Percentiles rank a stretch among this genome's conserved stretches.
phyloP scores from a whole-genome alignment of 1,140 invertebrate genomes.

The Aphelenchoides fujianensis region DNA sequence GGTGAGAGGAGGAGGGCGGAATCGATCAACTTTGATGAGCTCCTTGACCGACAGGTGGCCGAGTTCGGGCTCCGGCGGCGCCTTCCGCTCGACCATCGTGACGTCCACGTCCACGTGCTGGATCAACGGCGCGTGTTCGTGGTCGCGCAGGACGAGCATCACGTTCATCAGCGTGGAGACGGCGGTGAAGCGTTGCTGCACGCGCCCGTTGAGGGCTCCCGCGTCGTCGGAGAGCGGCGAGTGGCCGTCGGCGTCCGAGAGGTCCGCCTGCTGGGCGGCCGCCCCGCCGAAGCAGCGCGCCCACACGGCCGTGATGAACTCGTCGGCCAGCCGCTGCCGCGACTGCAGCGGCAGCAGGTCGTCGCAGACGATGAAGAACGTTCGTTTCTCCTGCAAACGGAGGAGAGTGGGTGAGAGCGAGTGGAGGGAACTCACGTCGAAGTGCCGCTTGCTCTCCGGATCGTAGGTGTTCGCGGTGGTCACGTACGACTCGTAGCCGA shows the following conservation, averaged over 20 bases:
- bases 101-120: not conserved
- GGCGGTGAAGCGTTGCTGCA: not conserved
- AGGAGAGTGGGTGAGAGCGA: not conserved
- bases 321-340: not conserved
- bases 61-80: not conserved
- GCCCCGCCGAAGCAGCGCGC: not conserved
- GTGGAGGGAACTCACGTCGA: not conserved
- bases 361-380: not conserved
- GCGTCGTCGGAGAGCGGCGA: not conserved
- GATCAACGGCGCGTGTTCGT: not conserved
- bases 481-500: not conserved
- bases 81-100: not conserved
- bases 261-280: not conserved
- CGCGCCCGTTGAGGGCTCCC: not conserved
- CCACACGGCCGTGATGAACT: not conserved
- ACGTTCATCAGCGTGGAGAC: not conserved
- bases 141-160: not conserved
- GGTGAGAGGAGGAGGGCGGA: too few relatives aligned
- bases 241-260: not conserved
- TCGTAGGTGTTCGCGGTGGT: not conserved
- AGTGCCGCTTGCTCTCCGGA: not conserved
- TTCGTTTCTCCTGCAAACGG: not conserved
- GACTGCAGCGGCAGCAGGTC: not conserved
- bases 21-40: not conserved
- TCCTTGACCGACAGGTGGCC: not conserved